A percentile compares a stretch with the other conserved stretches of the same genome.
phyloP scores from a whole-genome alignment of 2,888 invertebrate species.

The Drosophila paramelanica region DNA sequence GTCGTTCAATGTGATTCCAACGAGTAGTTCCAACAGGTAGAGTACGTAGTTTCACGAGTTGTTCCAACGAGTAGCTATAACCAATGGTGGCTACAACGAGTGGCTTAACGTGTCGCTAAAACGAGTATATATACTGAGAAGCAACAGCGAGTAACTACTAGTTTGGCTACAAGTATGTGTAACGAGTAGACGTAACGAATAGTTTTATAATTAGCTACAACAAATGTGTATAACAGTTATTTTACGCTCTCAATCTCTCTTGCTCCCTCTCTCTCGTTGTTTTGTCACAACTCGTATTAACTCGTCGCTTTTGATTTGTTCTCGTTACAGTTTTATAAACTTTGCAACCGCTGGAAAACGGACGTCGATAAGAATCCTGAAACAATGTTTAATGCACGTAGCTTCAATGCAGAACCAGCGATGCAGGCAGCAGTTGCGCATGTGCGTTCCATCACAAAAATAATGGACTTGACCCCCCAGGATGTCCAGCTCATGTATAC shows the following conservation, averaged over 20 bases:
- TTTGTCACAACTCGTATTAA: too few relatives aligned
- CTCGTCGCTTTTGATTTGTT: neutral
- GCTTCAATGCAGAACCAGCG: constrained; percentile 86
- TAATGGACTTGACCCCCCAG: constrained; percentile 87
- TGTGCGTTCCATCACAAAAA: constrained; percentile 87
- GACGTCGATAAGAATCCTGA: constrained; percentile 89
- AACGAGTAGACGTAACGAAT: neutral
- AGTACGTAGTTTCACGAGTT: neutral
- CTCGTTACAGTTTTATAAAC: constrained; percentile 90
- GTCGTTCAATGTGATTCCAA: too few relatives aligned
- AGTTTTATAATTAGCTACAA: neutral
- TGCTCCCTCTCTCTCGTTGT: neutral
- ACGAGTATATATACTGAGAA: neutral
- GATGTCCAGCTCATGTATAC: constrained; percentile 89
- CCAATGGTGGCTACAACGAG: too few relatives aligned
- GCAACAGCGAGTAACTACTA: neutral
- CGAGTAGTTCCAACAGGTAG: too few relatives aligned
- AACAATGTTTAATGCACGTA: constrained; percentile 86
- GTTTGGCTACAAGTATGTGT: too few relatives aligned
- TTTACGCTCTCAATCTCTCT: neutral
- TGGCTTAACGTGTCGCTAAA: too few relatives aligned
- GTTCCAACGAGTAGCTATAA: neutral
- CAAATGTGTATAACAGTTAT: too few relatives aligned
- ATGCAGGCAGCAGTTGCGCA: constrained; percentile 86
- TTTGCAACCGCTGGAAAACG: constrained; percentile 89